Base-by-base conservation (phyloP, 2,797 vertebrate species). In the Brachyalestes nurse region DNA sequence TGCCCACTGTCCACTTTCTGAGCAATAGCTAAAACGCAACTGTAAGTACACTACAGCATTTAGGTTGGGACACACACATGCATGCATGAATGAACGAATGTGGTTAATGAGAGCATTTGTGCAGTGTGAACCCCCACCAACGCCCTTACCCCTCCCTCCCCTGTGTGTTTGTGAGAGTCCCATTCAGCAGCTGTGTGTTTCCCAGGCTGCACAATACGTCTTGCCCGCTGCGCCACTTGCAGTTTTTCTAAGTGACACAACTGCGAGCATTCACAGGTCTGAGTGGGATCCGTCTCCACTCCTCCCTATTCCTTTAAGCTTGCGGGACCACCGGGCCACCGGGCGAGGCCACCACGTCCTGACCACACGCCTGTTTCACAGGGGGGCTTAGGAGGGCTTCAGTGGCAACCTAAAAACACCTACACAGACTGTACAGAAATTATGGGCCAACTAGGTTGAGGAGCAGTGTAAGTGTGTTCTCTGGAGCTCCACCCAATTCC, bases 131-230 rank as follows among this genome's bases (percentile, higher is more conserved):
- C 77, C 72, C 84, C 61, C 40, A 42, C 40, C 40, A 42, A 42
- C 40, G 4, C 75, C 45, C 70, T 78, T 84, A 80, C 85, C 79
- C 71, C 28, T 8, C 66, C 85, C 80, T 87, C 85, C 82, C 79
- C 61, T 83, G 75, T 81, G 38, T 88, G 66, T 49, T 34, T 75
- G 86, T 82, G 87, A 91, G 89, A 91, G 93, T 80, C 92, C 91
- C 91, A 93, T 92, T 94, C 88, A 93, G 90, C 96, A 98, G 96
- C 96, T 96, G 96, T 93, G 80, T 77, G 85, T 92, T 95, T 97
- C 95, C 95, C 93, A 96, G 92, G 93, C 92, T 88, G 91, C 89
- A 96, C 95, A 97, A 96, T 95, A 93, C 92, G 9, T 10, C 65
- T 19, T 90, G 91, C 88, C 86, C 90, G 93, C 90, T 85, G 85